Evolutionary conservation across 2,888 invertebrate species (phyloP), one percentile per base, ranked within the genome.

Genomic region (Leptinotarsa rubiginosa): DNA sequence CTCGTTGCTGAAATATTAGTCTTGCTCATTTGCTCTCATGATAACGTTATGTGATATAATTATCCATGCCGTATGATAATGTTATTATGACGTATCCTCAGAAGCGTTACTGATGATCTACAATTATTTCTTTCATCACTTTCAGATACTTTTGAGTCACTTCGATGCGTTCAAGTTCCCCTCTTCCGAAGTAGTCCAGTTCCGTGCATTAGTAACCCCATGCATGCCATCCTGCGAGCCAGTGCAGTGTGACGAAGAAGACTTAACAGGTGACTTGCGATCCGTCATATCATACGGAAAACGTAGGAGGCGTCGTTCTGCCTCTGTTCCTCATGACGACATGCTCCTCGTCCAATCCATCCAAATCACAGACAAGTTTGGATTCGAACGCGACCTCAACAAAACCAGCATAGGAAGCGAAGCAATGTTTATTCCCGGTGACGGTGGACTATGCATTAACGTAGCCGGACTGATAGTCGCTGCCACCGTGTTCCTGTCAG

Each of bases 91-190:
- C 41, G 10, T 12, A 41, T 41, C 41, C 31, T 10, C 31, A 31
- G 10, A 31, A 31, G 31, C 10, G 2, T 41, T 12, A 10, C 41
- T 41, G 10, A 41, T 10, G 10, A 2, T 41, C 10, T 41, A 41
- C 10, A 41, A 10, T 41, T 10, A 41, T 41, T 18, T 31, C 22
- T 64, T 52, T 72, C 49, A 54, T 67, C 31, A 54, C 86, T 88
- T 89, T 65, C 91, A 95, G 93, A 92, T 95, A 82, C 89, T 97
- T 77, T 89, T 96, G 76, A 96, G 97, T 70, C 94, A 96, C 89
- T 97, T 97, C 89, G 97, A 97, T 87, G 97, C 97, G 52, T 97
- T 97, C 92, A 97, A 97, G 88, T 97, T 97, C 90, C 97, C 97
- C 62, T 96, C 96, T 68, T 96, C 96, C 16, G 97, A 97, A 87